Conservation (phyloP, 2,888 invertebrate genomes). For the Ophion obscuratus region DNA sequence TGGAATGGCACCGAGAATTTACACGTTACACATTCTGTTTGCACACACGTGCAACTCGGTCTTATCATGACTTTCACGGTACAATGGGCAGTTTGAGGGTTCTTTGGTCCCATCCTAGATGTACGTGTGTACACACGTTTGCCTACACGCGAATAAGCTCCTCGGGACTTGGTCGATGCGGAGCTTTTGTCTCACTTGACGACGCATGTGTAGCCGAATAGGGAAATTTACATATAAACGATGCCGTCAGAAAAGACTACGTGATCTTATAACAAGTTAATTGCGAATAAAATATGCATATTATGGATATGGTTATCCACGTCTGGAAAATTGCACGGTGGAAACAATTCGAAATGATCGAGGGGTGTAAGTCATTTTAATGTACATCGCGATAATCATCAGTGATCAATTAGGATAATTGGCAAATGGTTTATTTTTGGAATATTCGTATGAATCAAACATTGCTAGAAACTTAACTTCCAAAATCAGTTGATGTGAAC, state of each 20-base stretch:
- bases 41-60: slow-evolving; percentile 59
- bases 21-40: slow-evolving; percentile 57
- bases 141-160: slow-evolving; percentile 34
- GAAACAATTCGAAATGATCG: background rate
- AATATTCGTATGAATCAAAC: background rate
- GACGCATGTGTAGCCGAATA: background rate
- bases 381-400: background rate
- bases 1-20: slow-evolving; percentile 48
- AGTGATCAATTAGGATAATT: background rate
- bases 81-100: slow-evolving; percentile 57
- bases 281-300: background rate
- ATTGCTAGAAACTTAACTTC: background rate
- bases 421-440: background rate
- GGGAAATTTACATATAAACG: background rate
- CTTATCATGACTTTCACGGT: slow-evolving; percentile 67
- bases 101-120: slow-evolving; percentile 44
- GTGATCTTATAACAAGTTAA: background rate
- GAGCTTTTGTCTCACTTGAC: slow-evolving; percentile 5
- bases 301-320: background rate
- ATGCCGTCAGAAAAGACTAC: background rate
- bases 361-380: background rate
- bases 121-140: slow-evolving; percentile 17
- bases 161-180: slow-evolving; percentile 58
- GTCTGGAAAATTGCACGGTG: background rate
- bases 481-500: background rate